Percentiles rank a stretch among this genome's conserved stretches.
These are phyloP conservation scores for Oscheius sp. DNA, from an alignment of 1,140 invertebrate species.

Conservation along the genomic window DNA sequence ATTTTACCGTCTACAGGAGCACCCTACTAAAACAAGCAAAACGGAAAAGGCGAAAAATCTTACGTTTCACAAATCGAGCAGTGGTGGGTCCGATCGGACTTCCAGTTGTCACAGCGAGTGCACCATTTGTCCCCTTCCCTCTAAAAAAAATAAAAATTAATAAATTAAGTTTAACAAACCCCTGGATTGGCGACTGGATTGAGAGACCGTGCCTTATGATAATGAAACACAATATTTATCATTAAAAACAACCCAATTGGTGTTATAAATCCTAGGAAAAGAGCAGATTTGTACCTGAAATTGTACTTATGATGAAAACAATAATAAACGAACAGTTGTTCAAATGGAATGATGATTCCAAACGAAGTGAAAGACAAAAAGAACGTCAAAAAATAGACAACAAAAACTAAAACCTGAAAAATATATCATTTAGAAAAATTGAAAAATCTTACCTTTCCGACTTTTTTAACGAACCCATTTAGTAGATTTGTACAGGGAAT, in stretches of 20 bases:
- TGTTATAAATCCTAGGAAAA: slow-evolving; percentile 23
- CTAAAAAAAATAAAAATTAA: slow-evolving; percentile 36
- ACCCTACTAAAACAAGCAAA: too few species aligned
- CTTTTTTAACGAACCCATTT: background rate
- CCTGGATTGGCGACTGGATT: slow-evolving; percentile 51
- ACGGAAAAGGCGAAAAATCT: slow-evolving; percentile 67
- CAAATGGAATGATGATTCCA: slow-evolving; percentile 53
- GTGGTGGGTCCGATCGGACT: slow-evolving; percentile 81
- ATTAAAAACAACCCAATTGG: slow-evolving; percentile 48
- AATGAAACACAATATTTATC: slow-evolving; percentile 51
- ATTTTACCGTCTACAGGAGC: too few species aligned
- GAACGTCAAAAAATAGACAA: slow-evolving; percentile 50
- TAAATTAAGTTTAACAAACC: slow-evolving; percentile 34
- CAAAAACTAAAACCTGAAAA: slow-evolving; percentile 51
- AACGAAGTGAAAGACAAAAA: slow-evolving; percentile 51
- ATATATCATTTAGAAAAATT: background rate
- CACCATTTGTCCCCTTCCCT: slow-evolving; percentile 68
- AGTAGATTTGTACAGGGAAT: background rate
- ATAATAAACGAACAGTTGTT: slow-evolving; percentile 33
- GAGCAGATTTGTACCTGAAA: slow-evolving; percentile 43
- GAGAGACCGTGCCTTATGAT: slow-evolving; percentile 49
- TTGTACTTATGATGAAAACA: background rate
- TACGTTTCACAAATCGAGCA: slow-evolving; percentile 83
- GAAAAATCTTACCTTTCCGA: background rate
- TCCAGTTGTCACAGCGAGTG: slow-evolving; percentile 76